Evolutionary conservation across 2,888 invertebrate genomes (phyloP).

Genomic region (Myathropa florea): DNA sequence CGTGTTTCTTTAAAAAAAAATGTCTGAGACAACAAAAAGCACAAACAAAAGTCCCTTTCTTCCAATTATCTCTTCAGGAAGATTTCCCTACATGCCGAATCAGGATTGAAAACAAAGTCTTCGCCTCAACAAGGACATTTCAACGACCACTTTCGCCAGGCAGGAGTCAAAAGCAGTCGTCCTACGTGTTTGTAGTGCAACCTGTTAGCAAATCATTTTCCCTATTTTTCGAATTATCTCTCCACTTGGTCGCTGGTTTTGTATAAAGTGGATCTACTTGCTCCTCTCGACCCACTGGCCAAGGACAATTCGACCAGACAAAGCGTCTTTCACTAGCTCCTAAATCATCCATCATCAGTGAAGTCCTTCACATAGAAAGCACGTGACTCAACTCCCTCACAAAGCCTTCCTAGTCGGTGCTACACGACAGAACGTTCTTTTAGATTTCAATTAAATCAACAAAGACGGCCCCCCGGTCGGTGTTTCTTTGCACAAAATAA

Average conservation of each 20-base stretch:
- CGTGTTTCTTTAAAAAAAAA: too few relatives aligned
- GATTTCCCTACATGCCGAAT: too few relatives aligned
- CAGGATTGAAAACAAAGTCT: too few relatives aligned
- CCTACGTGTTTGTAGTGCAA: too few relatives aligned
- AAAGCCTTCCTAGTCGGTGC: not conserved
- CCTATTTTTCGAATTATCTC: too few relatives aligned
- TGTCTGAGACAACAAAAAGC: too few relatives aligned
- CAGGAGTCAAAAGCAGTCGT: too few relatives aligned
- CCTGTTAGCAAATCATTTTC: too few relatives aligned
- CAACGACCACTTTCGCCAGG: too few relatives aligned
- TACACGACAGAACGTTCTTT: not conserved
- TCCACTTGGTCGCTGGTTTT: not conserved
- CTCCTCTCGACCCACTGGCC: not conserved
- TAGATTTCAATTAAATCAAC: conserved; percentile 36
- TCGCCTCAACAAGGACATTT: too few relatives aligned
- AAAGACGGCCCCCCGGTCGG: conserved; percentile 1
- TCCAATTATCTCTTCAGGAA: too few relatives aligned
- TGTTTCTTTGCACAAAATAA: conserved; percentile 2
- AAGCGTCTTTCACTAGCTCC: conserved; percentile 8
- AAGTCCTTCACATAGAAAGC: not conserved
- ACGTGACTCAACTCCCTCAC: not conserved
- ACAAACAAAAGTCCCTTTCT: too few relatives aligned
- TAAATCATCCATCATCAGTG: not conserved
- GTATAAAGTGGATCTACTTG: not conserved
- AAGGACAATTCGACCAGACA: not conserved